A percentile compares a stretch with the other conserved stretches of the same genome.
phyloP scores from a whole-genome alignment of 1,140 invertebrate species.

The Octopus bimaculoides region DNA sequence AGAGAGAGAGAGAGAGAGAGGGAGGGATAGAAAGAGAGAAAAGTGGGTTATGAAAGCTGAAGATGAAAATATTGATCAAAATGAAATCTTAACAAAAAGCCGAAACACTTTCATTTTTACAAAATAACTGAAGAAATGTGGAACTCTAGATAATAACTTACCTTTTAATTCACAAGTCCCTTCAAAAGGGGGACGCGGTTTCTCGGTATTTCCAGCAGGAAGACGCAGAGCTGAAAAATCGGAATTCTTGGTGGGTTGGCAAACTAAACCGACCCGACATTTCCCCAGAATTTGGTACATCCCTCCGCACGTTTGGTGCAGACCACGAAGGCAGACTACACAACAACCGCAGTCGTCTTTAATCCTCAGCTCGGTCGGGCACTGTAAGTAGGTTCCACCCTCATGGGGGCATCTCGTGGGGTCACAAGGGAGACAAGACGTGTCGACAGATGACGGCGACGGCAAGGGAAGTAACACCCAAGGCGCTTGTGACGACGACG shows the following conservation, averaged over 20 bases:
- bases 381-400: not conserved
- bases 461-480: not conserved
- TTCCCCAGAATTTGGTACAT: not conserved
- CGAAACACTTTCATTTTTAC: not conserved
- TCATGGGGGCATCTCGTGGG: not conserved
- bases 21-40: too few relatives aligned
- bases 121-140: not conserved
- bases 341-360: slow-evolving; percentile 25
- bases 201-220: not conserved
- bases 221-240: too few relatives aligned
- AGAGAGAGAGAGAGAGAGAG: too few relatives aligned
- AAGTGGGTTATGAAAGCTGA: too few relatives aligned
- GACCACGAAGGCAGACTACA: slow-evolving; percentile 18
- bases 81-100: not conserved
- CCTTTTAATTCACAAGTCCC: not conserved
- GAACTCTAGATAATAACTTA: not conserved
- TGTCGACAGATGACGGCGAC: not conserved
- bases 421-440: not conserved
- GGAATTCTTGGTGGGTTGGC: not conserved
- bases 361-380: not conserved
- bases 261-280: not conserved
- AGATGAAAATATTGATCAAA: too few relatives aligned
- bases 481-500: not conserved
- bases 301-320: slow-evolving; percentile 20
- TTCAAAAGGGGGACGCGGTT: not conserved